phyloP scores from a whole-genome alignment of 1,140 invertebrate species.

The Drosophila virilis region DNA sequence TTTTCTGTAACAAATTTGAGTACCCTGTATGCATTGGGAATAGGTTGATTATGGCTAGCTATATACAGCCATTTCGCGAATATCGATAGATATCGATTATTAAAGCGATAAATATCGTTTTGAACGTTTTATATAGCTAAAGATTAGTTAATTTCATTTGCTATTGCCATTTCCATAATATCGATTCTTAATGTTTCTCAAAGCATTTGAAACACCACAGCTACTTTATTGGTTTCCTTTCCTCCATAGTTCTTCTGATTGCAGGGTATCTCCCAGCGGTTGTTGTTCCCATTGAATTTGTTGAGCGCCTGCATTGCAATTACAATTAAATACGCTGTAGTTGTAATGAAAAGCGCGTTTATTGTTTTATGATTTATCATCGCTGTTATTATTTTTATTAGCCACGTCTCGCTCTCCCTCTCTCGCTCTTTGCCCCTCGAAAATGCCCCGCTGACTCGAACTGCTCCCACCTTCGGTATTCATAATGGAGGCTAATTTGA shows the following conservation, averaged over 20 bases:
- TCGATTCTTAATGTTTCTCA: too few relatives aligned
- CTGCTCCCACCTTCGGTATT: constrained; percentile 25
- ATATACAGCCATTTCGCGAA: too few relatives aligned
- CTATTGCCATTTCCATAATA: too few relatives aligned
- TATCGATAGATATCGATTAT: not conserved
- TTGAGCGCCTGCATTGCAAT: constrained; percentile 36
- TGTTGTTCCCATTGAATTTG: constrained; percentile 1
- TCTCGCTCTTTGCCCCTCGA: too few relatives aligned
- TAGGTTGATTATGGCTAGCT: too few relatives aligned
- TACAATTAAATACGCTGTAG: constrained; percentile 48
- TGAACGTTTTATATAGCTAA: too few relatives aligned
- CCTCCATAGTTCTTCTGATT: not conserved
- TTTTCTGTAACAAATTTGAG: not conserved
- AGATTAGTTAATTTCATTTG: too few relatives aligned
- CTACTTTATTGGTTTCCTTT: too few relatives aligned
- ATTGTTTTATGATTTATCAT: constrained; percentile 69
- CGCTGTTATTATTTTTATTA: constrained; percentile 58
- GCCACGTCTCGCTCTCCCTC: constrained; percentile 8
- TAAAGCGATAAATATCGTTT: not conserved
- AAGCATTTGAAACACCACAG: too few relatives aligned
- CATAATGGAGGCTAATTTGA: constrained; percentile 74
- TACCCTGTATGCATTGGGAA: not conserved
- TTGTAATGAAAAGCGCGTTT: constrained; percentile 58
- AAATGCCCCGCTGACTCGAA: not conserved
- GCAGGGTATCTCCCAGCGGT: not conserved